These are phyloP conservation scores for Trachops cirrhosus DNA, from an alignment of 2,797 vertebrate genomes.

Conservation along the genomic window DNA sequence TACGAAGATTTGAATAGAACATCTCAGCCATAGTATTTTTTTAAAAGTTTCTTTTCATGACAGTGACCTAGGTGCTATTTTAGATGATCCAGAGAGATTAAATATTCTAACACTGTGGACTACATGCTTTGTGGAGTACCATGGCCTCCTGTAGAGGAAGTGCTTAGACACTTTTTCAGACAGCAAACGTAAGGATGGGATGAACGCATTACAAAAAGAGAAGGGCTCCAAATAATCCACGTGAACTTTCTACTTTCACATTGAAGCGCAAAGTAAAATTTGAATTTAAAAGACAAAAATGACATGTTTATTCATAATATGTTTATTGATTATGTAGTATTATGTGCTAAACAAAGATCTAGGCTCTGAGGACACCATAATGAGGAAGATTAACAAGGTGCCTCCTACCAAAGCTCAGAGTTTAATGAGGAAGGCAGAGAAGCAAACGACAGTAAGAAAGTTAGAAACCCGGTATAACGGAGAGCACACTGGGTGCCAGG, in stretches of 20 bases:
- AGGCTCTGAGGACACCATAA: neutral
- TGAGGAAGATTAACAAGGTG: neutral
- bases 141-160: neutral
- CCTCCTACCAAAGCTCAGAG: neutral
- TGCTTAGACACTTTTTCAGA: neutral
- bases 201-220: neutral
- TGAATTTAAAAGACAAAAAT: neutral
- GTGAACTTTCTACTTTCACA: neutral
- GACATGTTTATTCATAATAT: neutral
- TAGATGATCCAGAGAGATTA: neutral
- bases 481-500: neutral
- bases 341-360: neutral
- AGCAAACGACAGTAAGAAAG: neutral
- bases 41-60: neutral
- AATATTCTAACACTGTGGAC: neutral
- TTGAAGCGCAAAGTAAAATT: neutral
- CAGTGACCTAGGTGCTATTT: neutral
- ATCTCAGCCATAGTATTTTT: neutral
- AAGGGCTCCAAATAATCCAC: neutral
- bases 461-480: neutral
- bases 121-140: neutral
- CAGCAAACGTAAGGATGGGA: neutral
- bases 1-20: neutral
- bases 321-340: neutral
- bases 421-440: neutral